phyloP scores from a whole-genome alignment of 2,797 vertebrate species.

The Pseudochirops cupreus region DNA sequence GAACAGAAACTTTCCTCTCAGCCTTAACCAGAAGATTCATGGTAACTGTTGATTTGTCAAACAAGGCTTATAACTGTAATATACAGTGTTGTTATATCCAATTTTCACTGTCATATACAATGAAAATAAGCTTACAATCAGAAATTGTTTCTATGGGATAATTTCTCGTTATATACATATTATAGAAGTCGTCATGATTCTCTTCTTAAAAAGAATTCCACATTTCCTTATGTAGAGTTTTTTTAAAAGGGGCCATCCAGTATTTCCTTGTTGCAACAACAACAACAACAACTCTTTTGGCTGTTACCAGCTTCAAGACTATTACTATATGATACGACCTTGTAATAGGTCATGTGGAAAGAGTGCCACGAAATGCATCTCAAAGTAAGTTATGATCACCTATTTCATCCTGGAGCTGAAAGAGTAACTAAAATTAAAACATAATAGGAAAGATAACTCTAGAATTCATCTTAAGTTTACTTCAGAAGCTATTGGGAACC shows the following conservation, averaged over 20 bases:
- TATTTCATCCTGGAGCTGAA: constrained; percentile 73
- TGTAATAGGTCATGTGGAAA: constrained; percentile 58
- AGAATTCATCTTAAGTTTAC: constrained; percentile 81
- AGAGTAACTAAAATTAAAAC: constrained; percentile 82
- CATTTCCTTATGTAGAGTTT: not conserved
- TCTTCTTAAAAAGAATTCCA: not conserved
- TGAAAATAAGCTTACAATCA: not conserved
- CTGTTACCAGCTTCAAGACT: constrained; percentile 12
- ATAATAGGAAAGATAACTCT: constrained; percentile 72
- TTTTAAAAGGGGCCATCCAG: constrained; percentile 3
- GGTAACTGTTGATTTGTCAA: not conserved
- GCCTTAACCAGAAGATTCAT: constrained; percentile 35
- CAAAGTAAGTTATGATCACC: constrained; percentile 66
- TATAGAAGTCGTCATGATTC: not conserved
- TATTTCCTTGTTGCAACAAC: constrained; percentile 6
- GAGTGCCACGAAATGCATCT: constrained; percentile 56
- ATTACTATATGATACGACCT: constrained; percentile 56
- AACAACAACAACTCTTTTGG: not conserved
- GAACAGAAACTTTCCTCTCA: constrained; percentile 22
- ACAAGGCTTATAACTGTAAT: not conserved
- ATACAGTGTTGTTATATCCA: not conserved
- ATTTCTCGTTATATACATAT: not conserved
- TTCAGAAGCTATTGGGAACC: constrained; percentile 82
- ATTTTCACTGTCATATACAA: not conserved
- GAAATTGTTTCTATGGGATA: not conserved